phyloP scores from a whole-genome alignment of 2,113 vertebrate genomes.

The Coreoperca whiteheadi region DNA sequence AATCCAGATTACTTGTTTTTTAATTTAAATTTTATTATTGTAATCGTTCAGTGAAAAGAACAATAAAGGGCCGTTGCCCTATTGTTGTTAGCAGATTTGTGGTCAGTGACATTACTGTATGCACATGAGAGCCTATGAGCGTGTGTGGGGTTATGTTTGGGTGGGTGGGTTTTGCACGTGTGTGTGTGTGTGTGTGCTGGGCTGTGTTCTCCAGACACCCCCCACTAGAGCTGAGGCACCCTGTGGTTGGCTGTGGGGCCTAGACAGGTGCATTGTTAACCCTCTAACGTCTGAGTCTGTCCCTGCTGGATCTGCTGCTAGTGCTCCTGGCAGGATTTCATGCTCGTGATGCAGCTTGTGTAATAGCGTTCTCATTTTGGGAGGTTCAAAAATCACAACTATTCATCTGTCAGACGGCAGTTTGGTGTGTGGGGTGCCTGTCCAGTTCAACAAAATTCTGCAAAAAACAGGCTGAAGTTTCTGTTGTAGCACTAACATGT shows the following conservation, averaged over 20 bases:
- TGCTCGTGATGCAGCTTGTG: slow-evolving; percentile 5
- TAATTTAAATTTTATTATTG: slow-evolving; percentile 83
- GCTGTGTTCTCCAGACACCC: slow-evolving; percentile 56
- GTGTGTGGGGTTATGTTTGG: slow-evolving; percentile 57
- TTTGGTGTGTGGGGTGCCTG: not conserved
- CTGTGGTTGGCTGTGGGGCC: slow-evolving; percentile 71
- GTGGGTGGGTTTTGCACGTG: slow-evolving; percentile 28
- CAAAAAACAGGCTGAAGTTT: slow-evolving; percentile 5
- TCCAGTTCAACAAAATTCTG: not conserved
- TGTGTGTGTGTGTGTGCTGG: slow-evolving; percentile 44
- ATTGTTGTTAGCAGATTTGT: slow-evolving; percentile 73
- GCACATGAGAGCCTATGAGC: not conserved
- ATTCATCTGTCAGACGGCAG: not conserved
- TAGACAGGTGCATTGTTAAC: slow-evolving; percentile 83
- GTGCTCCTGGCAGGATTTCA: slow-evolving; percentile 18
- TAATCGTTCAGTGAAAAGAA: slow-evolving; percentile 75
- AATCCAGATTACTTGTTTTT: slow-evolving; percentile 85
- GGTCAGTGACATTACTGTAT: slow-evolving; percentile 62
- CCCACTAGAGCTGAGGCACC: slow-evolving; percentile 65
- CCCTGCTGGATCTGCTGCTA: slow-evolving; percentile 46
- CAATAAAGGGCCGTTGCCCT: slow-evolving; percentile 65
- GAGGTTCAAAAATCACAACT: slow-evolving; percentile 31
- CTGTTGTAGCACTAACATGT: slow-evolving; percentile 3
- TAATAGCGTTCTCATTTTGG: slow-evolving; percentile 7
- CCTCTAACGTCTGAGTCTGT: slow-evolving; percentile 72